Base-by-base conservation (phyloP, 2,113 vertebrate genomes). In the Callithrix jacchus region DNA sequence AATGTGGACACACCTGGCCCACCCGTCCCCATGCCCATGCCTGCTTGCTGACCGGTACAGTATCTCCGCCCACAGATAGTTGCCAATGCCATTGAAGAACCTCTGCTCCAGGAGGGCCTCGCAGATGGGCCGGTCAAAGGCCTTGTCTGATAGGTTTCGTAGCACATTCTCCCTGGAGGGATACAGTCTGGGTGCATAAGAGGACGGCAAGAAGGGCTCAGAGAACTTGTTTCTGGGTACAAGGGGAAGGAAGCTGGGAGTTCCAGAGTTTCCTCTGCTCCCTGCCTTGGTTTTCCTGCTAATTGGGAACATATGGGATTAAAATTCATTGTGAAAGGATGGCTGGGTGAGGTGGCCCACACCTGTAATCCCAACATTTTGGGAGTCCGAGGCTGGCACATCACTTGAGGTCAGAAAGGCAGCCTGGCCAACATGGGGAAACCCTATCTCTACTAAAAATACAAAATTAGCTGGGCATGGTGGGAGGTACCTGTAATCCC, bases 11-110 rank as follows among this genome's bases (percentile, higher is more conserved):
- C 16, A 16, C 76, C 74, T 17, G 21, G 9, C 42, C 90, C 56
- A 32, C 71, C 82, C 30, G 49, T n/a, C 54, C 58, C 5, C 4
- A 0, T 0, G 1, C 10, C 37, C 79, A 16, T 1, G 23, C 16
- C 32, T 21, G 61, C 49, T 20, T n/a, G 54, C 98, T 98, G 76
- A 99, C 99, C 99, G 99, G 98, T 98, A 98, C 14, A 99, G 92
- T n/a, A 99, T 99, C 98, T 99, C 99, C 11, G 99, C 99, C 2
- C 99, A 99, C 66, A 99, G 98, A 58, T 99, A 99, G 98, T 99
- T 99, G 88, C 99, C 99, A 32, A 99, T 99, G 6, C 99, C 99
- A 0, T 99, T 99, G 98, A 99, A 99, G 97, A 99, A 99, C 92
- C 99, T 99, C 98, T 99, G 99, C 97, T 99, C 99, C 94, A 99